phyloP scores from a whole-genome alignment of 2,888 invertebrate genomes.

The Caenorhabditis sulstoni region DNA sequence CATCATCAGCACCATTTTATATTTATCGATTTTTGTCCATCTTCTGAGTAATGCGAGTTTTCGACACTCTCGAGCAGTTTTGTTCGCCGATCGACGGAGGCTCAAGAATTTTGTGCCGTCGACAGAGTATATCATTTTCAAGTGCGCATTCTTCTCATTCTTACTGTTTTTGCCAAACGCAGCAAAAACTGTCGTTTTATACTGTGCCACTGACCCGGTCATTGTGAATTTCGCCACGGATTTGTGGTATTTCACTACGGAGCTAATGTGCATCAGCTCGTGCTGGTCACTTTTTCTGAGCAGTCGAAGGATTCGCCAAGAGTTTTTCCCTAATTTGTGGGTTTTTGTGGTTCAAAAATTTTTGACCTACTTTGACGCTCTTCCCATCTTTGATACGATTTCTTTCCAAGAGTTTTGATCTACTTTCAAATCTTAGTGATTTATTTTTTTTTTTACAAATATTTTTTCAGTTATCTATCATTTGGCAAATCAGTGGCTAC shows the following conservation, averaged over 20 bases:
- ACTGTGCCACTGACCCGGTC: conserved; percentile 1
- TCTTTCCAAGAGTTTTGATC: no score
- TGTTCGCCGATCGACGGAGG: no score
- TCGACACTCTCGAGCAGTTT: no score
- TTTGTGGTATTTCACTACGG: conserved; percentile 52
- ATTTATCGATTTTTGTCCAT: neutral
- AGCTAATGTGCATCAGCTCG: conserved; percentile 47
- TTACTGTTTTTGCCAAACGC: conserved; percentile 42
- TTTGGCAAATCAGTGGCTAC: conserved; percentile 1
- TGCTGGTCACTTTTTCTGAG: conserved; percentile 42
- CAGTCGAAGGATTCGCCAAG: conserved; percentile 19
- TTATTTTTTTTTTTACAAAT: no score
- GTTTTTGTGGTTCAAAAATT: neutral
- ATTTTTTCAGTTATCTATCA: conserved; percentile 3
- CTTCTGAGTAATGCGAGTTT: conserved; percentile 13
- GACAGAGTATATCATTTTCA: conserved; percentile 37
- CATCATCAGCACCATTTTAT: conserved; percentile 8
- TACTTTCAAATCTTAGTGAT: no score
- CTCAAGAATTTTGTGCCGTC: neutral
- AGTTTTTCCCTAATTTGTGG: conserved; percentile 26
- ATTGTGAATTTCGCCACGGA: conserved; percentile 22
- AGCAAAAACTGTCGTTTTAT: conserved; percentile 31
- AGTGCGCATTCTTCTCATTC: conserved; percentile 47
- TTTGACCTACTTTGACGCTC: no score
- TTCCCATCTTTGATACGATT: no score